Percentiles rank a stretch among this genome's conserved stretches.
These are phyloP conservation scores for Ochropleura leucogaster DNA, from an alignment of 2,888 invertebrate species.

Conservation along the genomic window DNA sequence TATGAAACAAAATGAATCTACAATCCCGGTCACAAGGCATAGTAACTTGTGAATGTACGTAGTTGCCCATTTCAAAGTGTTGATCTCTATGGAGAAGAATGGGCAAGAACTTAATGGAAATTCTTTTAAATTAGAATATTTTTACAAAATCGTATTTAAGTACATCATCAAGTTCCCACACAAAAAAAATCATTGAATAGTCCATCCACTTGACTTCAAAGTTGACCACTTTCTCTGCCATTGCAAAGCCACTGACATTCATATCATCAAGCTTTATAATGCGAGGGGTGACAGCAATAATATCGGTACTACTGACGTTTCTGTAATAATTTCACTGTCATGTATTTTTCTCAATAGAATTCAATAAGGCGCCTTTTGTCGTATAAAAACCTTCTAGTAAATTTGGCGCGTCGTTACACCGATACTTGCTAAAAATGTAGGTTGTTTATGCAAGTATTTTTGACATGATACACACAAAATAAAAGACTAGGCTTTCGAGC, in stretches of 20 bases:
- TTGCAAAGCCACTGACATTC: constrained; percentile 35
- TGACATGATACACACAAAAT: background rate
- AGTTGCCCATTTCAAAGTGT: too few relatives aligned
- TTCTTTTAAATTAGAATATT: too few relatives aligned
- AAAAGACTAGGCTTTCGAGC: background rate
- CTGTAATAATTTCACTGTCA: constrained; percentile 73
- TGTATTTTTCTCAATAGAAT: constrained; percentile 83
- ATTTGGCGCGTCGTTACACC: constrained; percentile 70
- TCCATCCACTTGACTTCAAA: constrained; percentile 16
- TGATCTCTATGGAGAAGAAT: too few relatives aligned
- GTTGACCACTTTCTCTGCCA: constrained; percentile 44
- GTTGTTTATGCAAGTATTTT: background rate
- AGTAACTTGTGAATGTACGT: too few relatives aligned
- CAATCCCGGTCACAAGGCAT: too few relatives aligned
- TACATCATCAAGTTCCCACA: constrained; percentile 31
- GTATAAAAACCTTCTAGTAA: constrained; percentile 76
- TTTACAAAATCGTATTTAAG: too few relatives aligned
- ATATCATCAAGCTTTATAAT: constrained; percentile 52
- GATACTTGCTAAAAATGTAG: constrained; percentile 24
- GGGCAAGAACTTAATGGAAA: too few relatives aligned
- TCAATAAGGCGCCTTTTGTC: constrained; percentile 82
- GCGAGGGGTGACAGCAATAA: constrained; percentile 60
- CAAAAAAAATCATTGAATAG: constrained; percentile 27
- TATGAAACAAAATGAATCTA: too few relatives aligned
- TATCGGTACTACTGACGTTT: constrained; percentile 57